Percentiles rank a stretch among this genome's conserved stretches.
These are phyloP conservation scores for Notechis scutatus DNA, from an alignment of 2,113 vertebrate genomes.

Conservation along the genomic window DNA sequence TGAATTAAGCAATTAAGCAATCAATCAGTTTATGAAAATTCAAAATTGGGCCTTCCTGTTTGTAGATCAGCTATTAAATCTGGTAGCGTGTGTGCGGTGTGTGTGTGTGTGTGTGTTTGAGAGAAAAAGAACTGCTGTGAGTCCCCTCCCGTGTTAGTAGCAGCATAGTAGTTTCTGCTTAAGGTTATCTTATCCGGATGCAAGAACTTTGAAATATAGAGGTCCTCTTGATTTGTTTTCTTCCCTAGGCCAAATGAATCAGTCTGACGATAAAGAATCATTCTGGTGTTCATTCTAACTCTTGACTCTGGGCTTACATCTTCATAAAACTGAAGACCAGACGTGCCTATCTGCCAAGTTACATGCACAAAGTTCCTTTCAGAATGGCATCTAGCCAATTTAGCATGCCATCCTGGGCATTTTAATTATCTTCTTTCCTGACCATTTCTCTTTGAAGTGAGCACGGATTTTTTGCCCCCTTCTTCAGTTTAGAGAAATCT, in stretches of 20 bases:
- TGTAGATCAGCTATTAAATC: neutral
- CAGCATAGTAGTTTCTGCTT: neutral
- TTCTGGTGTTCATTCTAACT: neutral
- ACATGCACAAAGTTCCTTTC: neutral
- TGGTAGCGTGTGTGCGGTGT: neutral
- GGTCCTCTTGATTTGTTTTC: neutral
- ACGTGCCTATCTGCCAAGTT: neutral
- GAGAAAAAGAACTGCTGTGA: neutral
- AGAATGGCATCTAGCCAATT: neutral
- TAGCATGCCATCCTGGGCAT: neutral
- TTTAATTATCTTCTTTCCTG: neutral
- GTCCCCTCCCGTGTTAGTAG: neutral
- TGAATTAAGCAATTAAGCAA: too few relatives aligned
- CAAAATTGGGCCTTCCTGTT: neutral
- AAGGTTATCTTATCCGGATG: neutral
- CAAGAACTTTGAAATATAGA: neutral
- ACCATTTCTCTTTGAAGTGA: neutral
- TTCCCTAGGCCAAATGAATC: neutral
- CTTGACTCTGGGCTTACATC: neutral
- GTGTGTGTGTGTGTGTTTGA: neutral
- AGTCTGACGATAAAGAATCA: neutral
- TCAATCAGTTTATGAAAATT: too few relatives aligned
- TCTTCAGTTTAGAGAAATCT: neutral
- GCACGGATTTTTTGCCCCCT: neutral
- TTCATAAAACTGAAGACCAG: neutral